Percentiles rank a stretch among this genome's conserved stretches.
These are phyloP conservation scores for Loxodonta africana DNA, from an alignment of 2,113 vertebrate species.

Conservation along the genomic window DNA sequence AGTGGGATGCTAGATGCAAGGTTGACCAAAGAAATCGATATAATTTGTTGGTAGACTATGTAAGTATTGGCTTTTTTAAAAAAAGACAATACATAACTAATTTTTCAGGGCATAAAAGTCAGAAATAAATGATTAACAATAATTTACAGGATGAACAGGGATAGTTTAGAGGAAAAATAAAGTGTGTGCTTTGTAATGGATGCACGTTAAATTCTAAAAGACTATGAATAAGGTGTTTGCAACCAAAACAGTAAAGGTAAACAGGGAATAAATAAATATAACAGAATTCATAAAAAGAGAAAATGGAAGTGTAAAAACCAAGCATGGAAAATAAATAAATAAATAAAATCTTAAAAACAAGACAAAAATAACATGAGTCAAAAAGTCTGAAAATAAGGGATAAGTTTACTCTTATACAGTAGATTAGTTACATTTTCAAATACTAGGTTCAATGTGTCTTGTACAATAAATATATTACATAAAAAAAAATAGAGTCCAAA, in stretches of 20 bases:
- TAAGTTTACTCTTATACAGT: background rate
- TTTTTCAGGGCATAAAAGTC: background rate
- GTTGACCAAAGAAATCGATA: background rate
- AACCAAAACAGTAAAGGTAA: background rate
- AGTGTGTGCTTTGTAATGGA: background rate
- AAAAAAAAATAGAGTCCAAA: background rate
- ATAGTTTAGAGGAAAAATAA: background rate
- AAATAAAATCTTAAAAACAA: constrained; percentile 21
- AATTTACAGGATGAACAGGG: background rate
- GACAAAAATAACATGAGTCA: background rate
- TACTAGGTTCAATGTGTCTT: background rate
- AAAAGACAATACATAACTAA: background rate
- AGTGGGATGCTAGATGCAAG: background rate
- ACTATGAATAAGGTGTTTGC: background rate
- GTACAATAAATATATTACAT: background rate
- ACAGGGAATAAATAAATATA: background rate
- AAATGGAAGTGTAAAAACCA: background rate
- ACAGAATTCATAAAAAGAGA: background rate
- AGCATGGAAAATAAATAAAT: background rate
- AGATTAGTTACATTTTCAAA: background rate
- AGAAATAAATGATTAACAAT: background rate
- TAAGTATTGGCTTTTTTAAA: background rate
- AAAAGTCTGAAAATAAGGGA: background rate
- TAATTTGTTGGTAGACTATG: background rate
- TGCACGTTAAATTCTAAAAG: background rate